Evolutionary conservation across 2,113 vertebrate genomes (phyloP).

Genomic region (Arizona elegans): DNA sequence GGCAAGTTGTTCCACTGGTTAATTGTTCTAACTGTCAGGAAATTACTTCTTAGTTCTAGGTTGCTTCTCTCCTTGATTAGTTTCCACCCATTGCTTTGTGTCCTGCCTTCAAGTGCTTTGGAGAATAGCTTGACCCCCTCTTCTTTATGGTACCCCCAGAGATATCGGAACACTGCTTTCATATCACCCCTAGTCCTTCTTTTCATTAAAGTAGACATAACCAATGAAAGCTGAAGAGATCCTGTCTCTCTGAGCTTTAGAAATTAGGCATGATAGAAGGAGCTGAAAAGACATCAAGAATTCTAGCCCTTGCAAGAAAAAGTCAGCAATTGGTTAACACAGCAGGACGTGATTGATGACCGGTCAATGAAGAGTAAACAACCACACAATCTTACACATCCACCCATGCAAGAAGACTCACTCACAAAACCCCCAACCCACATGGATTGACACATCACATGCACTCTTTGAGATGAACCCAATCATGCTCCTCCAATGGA

Average conservation of each 20-base stretch:
- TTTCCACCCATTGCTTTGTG: too few species aligned
- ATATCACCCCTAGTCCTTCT: too few species aligned
- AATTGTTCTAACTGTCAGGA: too few species aligned
- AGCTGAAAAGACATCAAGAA: constrained; percentile 2
- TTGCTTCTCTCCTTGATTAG: too few species aligned
- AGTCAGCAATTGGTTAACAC: constrained; percentile 11
- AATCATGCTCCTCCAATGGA: not conserved
- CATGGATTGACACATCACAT: not conserved
- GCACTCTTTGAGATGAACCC: not conserved
- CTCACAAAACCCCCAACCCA: not conserved
- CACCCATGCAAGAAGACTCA: not conserved
- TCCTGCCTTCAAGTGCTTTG: too few species aligned
- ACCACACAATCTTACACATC: not conserved
- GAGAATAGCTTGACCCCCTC: too few species aligned
- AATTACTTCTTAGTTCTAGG: too few species aligned
- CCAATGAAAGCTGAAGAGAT: not conserved
- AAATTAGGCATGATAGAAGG: not conserved
- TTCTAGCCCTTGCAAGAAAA: not conserved
- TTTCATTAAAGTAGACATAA: too few species aligned
- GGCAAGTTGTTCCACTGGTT: too few species aligned
- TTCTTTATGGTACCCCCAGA: too few species aligned
- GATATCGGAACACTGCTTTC: too few species aligned
- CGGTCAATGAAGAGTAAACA: not conserved
- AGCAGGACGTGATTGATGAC: not conserved
- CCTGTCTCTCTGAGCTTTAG: not conserved